Base-by-base conservation (phyloP, 2,797 vertebrate genomes). In the Platalea minor region DNA sequence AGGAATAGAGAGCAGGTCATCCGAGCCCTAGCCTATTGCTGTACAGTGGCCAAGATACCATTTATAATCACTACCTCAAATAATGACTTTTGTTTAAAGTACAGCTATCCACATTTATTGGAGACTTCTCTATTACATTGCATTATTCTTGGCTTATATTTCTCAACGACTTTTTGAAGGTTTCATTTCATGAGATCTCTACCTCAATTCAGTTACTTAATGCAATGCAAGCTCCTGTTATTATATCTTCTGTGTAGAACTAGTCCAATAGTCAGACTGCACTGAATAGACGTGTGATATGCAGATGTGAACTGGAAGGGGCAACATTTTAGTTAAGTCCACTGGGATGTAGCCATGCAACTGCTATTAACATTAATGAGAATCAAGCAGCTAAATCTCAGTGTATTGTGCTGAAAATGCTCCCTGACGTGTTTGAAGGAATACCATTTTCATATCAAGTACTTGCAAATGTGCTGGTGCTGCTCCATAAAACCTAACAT, bases 361-460 rank as follows among this genome's bases (percentile, higher is more conserved):
- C 48, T 73, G 33, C 41, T 78, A 53, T 88, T 91, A 93, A 76
- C 70, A 74, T 89, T 92, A 92, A 95, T 80, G 72, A 95, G 79
- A 94, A 73, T 83, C 70, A 94, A 88, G 61, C 43, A 76, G 77
- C 76, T 93, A 87, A 89, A 94, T 87, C 77, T 94, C 41, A 61
- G 51, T 53, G 43, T 64, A 25, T 70, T 88, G 86, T 89, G 72
- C 72, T 95, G 65, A 88, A 92, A 89, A 81, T 57, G 59, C 29
- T 94, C 43, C 79, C 79, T 57, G 50, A 80, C 0, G 0, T 64
- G 6, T 93, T 84, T 93, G 68, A 81, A 89, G 76, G 37, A 80
- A 93, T 91, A 53, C 29, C n/a, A 61, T 97, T 94, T 97, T 93
- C 94, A 88, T 85, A 86, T 53, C 79, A 96, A 97, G 85, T 91